A percentile compares a stretch with the other conserved stretches of the same genome.
Evolutionary conservation across 2,113 vertebrate genomes (phyloP).

Genomic region (Rhodinocichla rosea): DNA sequence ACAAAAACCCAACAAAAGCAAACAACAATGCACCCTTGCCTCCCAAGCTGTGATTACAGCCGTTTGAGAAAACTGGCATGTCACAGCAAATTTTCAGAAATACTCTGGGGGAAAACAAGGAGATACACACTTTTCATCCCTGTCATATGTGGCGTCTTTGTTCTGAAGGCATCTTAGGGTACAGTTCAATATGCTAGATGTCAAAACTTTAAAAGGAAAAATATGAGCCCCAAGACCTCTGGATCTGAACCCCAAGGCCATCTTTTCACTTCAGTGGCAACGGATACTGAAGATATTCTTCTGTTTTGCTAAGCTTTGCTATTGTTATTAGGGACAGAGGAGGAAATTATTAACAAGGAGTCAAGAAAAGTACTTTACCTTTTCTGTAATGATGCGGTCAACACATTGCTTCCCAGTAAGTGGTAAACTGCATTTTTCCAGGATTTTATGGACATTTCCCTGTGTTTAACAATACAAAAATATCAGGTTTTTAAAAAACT

Average conservation of each 20-base stretch:
- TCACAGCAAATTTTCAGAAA: neutral
- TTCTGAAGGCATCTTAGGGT: neutral
- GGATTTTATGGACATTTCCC: slow-evolving; percentile 93
- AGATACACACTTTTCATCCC: neutral
- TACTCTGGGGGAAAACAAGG: neutral
- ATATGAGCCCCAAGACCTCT: neutral
- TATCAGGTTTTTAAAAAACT: neutral
- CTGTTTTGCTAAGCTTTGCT: neutral
- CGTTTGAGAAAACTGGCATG: neutral
- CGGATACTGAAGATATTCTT: neutral
- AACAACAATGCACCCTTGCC: neutral
- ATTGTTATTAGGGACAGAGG: neutral
- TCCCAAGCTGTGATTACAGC: neutral
- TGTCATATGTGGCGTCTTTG: neutral
- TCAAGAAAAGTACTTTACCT: slow-evolving; percentile 75
- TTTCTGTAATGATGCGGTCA: slow-evolving; percentile 96
- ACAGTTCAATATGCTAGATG: neutral
- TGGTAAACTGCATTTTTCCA: slow-evolving; percentile 90
- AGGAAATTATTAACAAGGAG: neutral
- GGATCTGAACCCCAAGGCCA: neutral
- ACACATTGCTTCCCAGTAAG: slow-evolving; percentile 95
- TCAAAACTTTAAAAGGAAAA: neutral
- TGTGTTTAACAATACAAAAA: slow-evolving; percentile 63
- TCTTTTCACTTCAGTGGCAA: neutral
- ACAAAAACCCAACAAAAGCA: neutral